Base-by-base conservation (phyloP, 2,888 invertebrate species). In the Limenitis camilla region DNA sequence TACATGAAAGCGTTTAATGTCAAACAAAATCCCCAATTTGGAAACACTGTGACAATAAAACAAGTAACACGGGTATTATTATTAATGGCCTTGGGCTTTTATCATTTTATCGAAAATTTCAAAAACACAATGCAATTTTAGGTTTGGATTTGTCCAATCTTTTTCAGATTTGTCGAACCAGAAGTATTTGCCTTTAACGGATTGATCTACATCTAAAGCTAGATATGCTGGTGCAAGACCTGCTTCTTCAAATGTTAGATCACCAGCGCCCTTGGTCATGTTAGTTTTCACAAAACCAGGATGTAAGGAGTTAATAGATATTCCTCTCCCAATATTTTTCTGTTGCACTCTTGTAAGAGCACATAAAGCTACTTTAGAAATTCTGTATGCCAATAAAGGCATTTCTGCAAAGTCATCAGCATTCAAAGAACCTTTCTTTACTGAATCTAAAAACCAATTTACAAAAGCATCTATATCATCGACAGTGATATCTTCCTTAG, bases 131-230 rank as follows among this genome's bases (percentile, higher is more conserved):
- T 64, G 49, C n/a, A 63, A 11, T 19, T 60, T 60, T 8, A 53
- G 46, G 6, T 40, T 49, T 0, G 59, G 40, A 42, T 66, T 52
- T 1, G 59, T 19, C 67, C 67, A 68, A 2, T 64, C 61, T 41
- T 61, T 63, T 49, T 62, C 62, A 10, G 61, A 59, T 52, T 64
- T 65, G 30, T 69, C 67, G 35, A 53, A 67, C 67, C 66, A 69
- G 36, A 67, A 54, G 40, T 65, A 67, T 53, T 64, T 62, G 6
- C 69, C 69, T 55, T 67, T 68, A 1, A 64, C 29, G 1, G 61
- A 60, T 46, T 67, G 65, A 6, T 65, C 61, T 6, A 58, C 56
- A 11, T 69, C 68, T 30, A 69, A 51, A 6, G 64, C 67, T 31
- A 69, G 53, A 48, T 64, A 67, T 0, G 58, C 61, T 1, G 67